Base-by-base conservation (phyloP, 2,797 vertebrate species). In the Gymnothorax reevesii region DNA sequence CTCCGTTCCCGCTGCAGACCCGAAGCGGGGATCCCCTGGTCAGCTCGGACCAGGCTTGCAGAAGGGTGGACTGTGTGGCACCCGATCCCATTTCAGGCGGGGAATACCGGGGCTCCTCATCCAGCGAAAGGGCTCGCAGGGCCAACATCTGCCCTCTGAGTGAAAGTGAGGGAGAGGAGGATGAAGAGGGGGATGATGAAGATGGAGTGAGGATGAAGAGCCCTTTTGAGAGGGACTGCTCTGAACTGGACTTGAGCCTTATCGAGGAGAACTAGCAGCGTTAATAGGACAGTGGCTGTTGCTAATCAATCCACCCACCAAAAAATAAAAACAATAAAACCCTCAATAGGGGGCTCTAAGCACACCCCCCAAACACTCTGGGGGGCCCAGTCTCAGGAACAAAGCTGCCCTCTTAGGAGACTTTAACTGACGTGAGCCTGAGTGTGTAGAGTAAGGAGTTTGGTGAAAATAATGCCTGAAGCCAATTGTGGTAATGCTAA, bases 161-260 rank as follows among this genome's bases (percentile, higher is more conserved):
- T 90, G 97, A 98, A 95, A 97, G 97, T 4, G 97, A 97, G 90
- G 96, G 96, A 6, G 97, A 97, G 89, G 96, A 96, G 83, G 94
- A 91, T 69, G 95, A 94, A 89, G 94, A 95, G 75, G 94, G 95
- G 83, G 85, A 85, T 3, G 84, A 86, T 25, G 66, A 71, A 64
- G 82, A 84, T 22, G 75, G 62, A 73, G 66, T 54, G 64, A 55
- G 83, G 57, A 73, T 82, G 82, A 87, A 87, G 86, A 75, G 96
- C n/a, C 95, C 97, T 80, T 98, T 97, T 86, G 97, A 98, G 94
- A 95, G 97, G 93, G 97, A 98, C 91, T 98, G 97, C 94, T 97
- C 97, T 93, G 97, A 98, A 95, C 96, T 98, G 88, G 97, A 98
- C 94, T 94, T 98, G 94, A 97, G 97, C 93, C 94, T 98, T 88